Base-by-base conservation (phyloP, 2,888 invertebrate species). In the Quadroppia sp. region DNA sequence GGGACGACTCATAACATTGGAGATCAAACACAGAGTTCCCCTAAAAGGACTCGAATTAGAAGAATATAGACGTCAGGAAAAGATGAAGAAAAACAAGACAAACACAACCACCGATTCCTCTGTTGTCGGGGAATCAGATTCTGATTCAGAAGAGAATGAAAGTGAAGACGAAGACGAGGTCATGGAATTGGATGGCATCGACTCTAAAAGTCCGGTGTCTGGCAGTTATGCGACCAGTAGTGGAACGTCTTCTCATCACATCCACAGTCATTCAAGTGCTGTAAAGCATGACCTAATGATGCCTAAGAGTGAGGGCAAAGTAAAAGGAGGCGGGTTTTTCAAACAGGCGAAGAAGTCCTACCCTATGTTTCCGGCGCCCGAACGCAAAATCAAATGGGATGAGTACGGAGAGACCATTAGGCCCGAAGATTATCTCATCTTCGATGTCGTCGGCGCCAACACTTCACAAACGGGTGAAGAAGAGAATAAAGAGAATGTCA, bases 291-390 rank as follows among this genome's bases (percentile, higher is more conserved):
- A 96, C 92, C 79, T 90, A 90, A 50, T 91, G 83, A 82, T 81
- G 79, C 83, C 81, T 80, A 82, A 81, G 82, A 81, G 79, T 53
- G 79, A 83, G 82, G 81, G 81, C 7, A 82, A 82, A 77, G 75
- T 79, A 13, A 77, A 81, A 71, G 80, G 88, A 78, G 87, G 86
- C 78, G 91, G 92, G 73, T 92, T 92, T 81, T 93, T 92, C 81
- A 93, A 93, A 82, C 90, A 85, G 78, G 90, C 88, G 73, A 92
- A 94, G 84, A 91, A 94, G 74, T 91, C 94, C 79, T 92, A 94
- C 82, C 96, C 96, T 0, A 97, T 98, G 92, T 99, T 92, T 84
- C 98, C 97, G 0, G 91, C 89, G 81, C 97, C 98, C 82, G 95
- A 96, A 76, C 80, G 79, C 11, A 89, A 94, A 81, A 87, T 94